These are phyloP conservation scores for Anastatus disparis DNA, from an alignment of 1,140 invertebrate genomes.

Conservation along the genomic window DNA sequence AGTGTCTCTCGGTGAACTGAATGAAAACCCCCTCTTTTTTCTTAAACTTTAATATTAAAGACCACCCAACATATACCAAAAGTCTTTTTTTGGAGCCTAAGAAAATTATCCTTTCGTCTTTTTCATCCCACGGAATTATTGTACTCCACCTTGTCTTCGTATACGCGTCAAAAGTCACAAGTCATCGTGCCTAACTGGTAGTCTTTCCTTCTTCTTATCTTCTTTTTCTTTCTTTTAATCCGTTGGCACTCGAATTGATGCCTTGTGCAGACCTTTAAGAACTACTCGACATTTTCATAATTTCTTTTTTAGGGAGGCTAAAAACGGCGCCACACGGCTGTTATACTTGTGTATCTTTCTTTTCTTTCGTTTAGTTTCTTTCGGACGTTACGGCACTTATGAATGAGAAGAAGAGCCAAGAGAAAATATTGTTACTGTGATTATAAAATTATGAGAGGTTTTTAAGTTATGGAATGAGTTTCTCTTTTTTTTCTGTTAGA, in stretches of 20 bases:
- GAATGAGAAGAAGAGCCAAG: no score
- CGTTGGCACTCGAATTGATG: conserved; percentile 3
- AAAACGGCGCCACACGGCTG: conserved; percentile 6
- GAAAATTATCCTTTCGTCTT: conserved; percentile 15
- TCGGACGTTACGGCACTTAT: no score
- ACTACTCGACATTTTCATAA: conserved; percentile 55
- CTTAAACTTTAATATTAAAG: conserved; percentile 32
- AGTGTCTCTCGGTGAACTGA: no score
- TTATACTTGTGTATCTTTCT: background rate
- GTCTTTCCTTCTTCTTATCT: no score
- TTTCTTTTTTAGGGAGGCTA: no score
- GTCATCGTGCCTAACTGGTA: conserved; percentile 67
- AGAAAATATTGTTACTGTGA: conserved; percentile 3
- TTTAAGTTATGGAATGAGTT: no score
- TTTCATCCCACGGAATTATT: conserved; percentile 10
- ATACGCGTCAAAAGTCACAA: conserved; percentile 55
- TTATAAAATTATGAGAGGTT: no score
- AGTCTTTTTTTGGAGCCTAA: no score
- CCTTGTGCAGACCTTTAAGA: background rate
- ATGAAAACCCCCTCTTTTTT: background rate
- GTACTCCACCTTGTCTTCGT: background rate
- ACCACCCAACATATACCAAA: no score
- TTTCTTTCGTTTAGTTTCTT: conserved; percentile 1
- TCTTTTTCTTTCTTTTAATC: conserved; percentile 56
- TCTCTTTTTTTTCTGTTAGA: no score